A percentile compares a stretch with the other conserved stretches of the same genome.
Conservation (phyloP, 2,888 invertebrate genomes). For the Myathropa florea region DNA sequence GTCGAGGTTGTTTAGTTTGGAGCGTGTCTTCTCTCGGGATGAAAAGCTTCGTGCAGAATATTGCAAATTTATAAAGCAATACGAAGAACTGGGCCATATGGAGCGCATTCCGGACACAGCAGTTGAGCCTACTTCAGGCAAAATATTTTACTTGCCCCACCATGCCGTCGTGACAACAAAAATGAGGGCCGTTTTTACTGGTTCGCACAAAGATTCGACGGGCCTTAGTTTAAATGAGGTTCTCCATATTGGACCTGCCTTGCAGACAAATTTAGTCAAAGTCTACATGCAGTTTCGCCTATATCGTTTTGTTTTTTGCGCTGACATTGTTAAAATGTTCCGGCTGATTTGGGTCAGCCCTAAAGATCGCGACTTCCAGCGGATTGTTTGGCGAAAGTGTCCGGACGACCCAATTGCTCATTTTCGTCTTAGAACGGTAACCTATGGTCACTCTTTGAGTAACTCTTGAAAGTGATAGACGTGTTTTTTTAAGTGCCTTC, state of each 20-base stretch:
- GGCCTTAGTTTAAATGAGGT: conserved; percentile 1
- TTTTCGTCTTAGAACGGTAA: too few relatives aligned
- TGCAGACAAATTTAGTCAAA: background rate
- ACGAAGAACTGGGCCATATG: conserved; percentile 1
- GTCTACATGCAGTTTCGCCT: conserved; percentile 3
- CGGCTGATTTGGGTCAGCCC: conserved; percentile 6
- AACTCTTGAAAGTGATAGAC: too few relatives aligned
- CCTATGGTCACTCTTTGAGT: too few relatives aligned
- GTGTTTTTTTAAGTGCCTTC: too few relatives aligned
- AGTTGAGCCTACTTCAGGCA: background rate
- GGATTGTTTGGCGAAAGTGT: too few relatives aligned
- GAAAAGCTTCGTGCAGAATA: background rate
- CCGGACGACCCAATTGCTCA: too few relatives aligned
- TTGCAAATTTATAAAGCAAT: background rate
- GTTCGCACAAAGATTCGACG: background rate
- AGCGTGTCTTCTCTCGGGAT: background rate
- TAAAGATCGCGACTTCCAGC: background rate
- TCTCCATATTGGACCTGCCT: background rate
- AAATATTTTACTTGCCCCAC: conserved; percentile 13
- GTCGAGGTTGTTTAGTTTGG: background rate
- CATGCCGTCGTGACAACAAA: conserved; percentile 20
- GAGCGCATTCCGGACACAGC: background rate
- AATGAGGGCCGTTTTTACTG: conserved; percentile 1
- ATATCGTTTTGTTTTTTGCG: conserved; percentile 3
- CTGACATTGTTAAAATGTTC: conserved; percentile 6